Evolutionary conservation across 2,797 vertebrate species (phyloP), one percentile per base, ranked within the genome.

Genomic region (Lithobates pipiens): DNA sequence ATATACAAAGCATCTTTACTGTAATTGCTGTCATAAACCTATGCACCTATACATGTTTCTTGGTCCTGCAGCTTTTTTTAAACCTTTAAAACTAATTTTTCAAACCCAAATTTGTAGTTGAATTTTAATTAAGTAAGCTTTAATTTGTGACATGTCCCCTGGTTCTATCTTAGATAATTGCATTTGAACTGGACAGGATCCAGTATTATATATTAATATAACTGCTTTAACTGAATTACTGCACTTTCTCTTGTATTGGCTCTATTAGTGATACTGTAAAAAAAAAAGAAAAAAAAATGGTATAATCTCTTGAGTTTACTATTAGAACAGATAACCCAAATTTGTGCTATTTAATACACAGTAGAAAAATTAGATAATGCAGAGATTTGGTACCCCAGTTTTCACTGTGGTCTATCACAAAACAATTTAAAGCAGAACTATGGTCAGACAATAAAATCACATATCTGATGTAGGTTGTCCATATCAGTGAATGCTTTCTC

Each of bases 121-220:
- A n/a, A 69, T 65, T 50, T 79, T 74, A 85, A 78, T 29, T 71
- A 84, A 79, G 70, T 74, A 67, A 39, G 34, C 34, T 72, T 32
- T 85, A 46, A 86, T 90, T 84, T 83, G 85, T 25, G 34, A 85
- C 67, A 61, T 54, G 86, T 42, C 16, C 65, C 75, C 68, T 0
- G 0, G 10, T 83, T 86, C 84, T 87, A 80, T 73, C 1, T 76
- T 80, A 50, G 13, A 16, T 88, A 88, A 88, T 69, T 85, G 75
- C 10, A 34, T 89, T 57, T 83, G 27, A 1, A 1, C 0, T 83
- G 69, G 63, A 34, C 77, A 2, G 29, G 82, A 88, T 27, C n/a
- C 69, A 87, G 29, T 54, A 57, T 67, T 34, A 71, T 50, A 69
- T 80, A 70, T 68, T 39, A 23, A 42, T 42, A 16, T 79, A 32